Evolutionary conservation across 2,797 vertebrate species (phyloP).

Genomic region (Chiloscyllium punctatum): DNA sequence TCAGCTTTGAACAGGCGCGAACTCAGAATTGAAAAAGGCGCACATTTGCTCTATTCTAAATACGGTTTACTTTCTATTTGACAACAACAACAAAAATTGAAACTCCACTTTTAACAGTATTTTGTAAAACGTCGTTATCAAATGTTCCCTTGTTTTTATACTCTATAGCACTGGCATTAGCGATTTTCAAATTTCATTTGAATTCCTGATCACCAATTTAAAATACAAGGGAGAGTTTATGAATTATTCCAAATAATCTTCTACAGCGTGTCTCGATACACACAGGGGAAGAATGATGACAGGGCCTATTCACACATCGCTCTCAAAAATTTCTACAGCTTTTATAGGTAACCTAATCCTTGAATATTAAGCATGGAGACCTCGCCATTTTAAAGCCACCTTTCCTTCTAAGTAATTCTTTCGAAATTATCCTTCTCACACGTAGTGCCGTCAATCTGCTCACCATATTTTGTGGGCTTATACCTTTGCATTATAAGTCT

Average conservation of each 20-base stretch:
- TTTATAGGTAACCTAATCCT: not conserved
- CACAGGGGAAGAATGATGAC: not conserved
- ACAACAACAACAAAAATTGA: not conserved
- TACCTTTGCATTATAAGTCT: too few relatives aligned
- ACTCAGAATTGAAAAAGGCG: too few relatives aligned
- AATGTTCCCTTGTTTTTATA: not conserved
- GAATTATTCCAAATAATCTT: not conserved
- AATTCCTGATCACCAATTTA: not conserved
- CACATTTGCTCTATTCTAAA: not conserved
- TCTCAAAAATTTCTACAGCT: not conserved
- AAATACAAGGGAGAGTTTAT: not conserved
- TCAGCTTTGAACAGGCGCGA: not conserved
- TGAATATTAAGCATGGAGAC: too few relatives aligned
- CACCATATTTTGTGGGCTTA: too few relatives aligned
- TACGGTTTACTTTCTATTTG: not conserved
- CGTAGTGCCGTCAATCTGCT: too few relatives aligned
- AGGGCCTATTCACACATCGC: not conserved
- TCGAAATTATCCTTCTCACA: too few relatives aligned
- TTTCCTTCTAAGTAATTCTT: too few relatives aligned
- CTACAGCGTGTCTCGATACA: not conserved
- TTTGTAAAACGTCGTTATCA: not conserved
- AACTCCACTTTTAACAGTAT: not conserved
- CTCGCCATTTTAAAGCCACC: too few relatives aligned
- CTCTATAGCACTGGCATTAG: too few relatives aligned
- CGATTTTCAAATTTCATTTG: not conserved